A percentile compares a stretch with the other conserved stretches of the same genome.
phyloP scores from a whole-genome alignment of 2,888 invertebrate genomes.

The Drosophila rellima region DNA sequence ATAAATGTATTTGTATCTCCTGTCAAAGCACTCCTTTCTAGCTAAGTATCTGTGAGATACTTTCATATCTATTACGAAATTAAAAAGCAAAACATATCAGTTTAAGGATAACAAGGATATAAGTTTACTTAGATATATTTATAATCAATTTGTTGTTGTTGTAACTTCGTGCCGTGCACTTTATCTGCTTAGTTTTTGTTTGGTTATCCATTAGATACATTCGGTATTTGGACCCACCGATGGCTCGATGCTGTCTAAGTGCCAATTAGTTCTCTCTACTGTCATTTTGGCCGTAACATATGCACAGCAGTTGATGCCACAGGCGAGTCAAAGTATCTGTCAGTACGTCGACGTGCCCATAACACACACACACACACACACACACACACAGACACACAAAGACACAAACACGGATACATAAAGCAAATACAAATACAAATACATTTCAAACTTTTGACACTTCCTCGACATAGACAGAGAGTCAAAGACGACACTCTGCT shows the following conservation, averaged over 20 bases:
- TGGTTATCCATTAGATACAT: slow-evolving; percentile 50
- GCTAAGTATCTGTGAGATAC: not conserved
- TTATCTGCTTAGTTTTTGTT: slow-evolving; percentile 29
- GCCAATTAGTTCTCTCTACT: slow-evolving; percentile 75
- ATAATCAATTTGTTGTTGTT: slow-evolving; percentile 1
- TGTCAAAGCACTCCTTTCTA: not conserved
- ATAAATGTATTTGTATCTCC: not conserved
- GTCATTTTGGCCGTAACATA: slow-evolving; percentile 65
- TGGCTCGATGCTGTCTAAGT: slow-evolving; percentile 44
- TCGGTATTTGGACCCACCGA: slow-evolving; percentile 13
- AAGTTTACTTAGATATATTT: not conserved
- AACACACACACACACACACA: slow-evolving; percentile 11
- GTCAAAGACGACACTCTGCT: slow-evolving; percentile 51
- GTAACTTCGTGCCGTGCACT: slow-evolving; percentile 25
- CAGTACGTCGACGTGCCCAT: slow-evolving; percentile 32
- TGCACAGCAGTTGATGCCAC: slow-evolving; percentile 61
- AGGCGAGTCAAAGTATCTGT: slow-evolving; percentile 42
- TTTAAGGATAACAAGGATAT: not conserved
- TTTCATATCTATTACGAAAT: not conserved
- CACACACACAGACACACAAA: slow-evolving; percentile 12
- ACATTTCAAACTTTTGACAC: slow-evolving; percentile 76
- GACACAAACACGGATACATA: slow-evolving; percentile 31
- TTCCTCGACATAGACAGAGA: slow-evolving; percentile 55
- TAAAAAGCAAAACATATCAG: not conserved
- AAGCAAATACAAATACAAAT: slow-evolving; percentile 54